Base-by-base conservation (phyloP, 2,113 vertebrate genomes). In the Ibidorhyncha struthersii region DNA sequence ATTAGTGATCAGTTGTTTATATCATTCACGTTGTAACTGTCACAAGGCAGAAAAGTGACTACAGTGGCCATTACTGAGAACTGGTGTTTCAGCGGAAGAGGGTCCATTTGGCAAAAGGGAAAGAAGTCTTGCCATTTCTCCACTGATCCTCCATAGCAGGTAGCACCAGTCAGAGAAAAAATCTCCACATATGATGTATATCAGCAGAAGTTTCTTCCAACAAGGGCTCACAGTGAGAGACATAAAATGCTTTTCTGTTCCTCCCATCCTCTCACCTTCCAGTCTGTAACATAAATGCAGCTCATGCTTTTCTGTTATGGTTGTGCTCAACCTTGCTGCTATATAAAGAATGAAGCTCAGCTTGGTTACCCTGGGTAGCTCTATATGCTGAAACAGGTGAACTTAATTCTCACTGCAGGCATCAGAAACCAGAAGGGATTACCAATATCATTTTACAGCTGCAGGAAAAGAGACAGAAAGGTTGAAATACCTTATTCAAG, bases 21-120 rank as follows among this genome's bases (percentile, higher is more conserved):
- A 21, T 43, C 9, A 5, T 29, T 40, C 38, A 40, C 38, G 21
- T 8, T 59, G 16, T 78, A 21, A 9, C 8, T 71, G 8, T 52
- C 41, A 62, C 34, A 41, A 22, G n/a, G 38, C 10, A 32, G 32
- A 76, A 77, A 43, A 59, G 52, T 50, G 29, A 73, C 50, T 69
- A 30, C 0, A 0, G 0, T 49, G 5, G 27, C 25, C 18, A 43
- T 16, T 69, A 20, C 47, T 49, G 52, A 52, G 45, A 53, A 74
- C 34, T 16, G 32, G 12, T 47, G 5, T 21, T 56, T 71, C 87
- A 82, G 23, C 8, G 47, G 25, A 74, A n/a, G 9, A 43, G 2
- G 19, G 11, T 61, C 30, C 8, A 4, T 38, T 29, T 79, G 50
- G 40, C 34, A 56, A 87, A 29, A 71, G 9, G 19, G 34, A 74